A percentile compares a stretch with the other conserved stretches of the same genome.
phyloP scores from a whole-genome alignment of 2,888 invertebrate species.

The Mythimna ferrago region DNA sequence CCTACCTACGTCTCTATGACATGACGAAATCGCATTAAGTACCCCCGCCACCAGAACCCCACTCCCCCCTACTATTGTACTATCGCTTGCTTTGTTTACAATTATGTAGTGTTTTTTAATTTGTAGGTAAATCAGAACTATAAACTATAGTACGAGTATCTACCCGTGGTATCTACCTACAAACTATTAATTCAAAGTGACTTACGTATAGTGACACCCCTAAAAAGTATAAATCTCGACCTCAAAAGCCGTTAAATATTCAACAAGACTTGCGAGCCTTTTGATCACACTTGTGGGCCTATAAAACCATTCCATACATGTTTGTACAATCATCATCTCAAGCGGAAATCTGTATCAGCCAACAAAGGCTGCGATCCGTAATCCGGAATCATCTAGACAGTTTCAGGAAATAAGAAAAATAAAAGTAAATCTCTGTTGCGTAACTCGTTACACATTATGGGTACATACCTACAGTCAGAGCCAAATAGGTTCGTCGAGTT shows the following conservation, averaged over 20 bases:
- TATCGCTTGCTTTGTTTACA: too few relatives aligned
- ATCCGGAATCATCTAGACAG: constrained; percentile 69
- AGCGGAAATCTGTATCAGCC: constrained; percentile 74
- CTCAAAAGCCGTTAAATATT: constrained; percentile 74
- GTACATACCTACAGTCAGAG: neutral
- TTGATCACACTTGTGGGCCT: constrained; percentile 72
- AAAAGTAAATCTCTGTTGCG: constrained; percentile 68
- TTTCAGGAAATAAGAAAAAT: constrained; percentile 68
- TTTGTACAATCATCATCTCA: constrained; percentile 78
- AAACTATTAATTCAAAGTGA: too few relatives aligned
- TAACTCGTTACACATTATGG: constrained; percentile 46
- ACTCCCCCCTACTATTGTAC: too few relatives aligned
- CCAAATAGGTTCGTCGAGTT: neutral
- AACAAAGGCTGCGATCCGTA: constrained; percentile 55
- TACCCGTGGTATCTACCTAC: too few relatives aligned
- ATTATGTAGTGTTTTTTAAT: too few relatives aligned
- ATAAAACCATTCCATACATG: constrained; percentile 73
- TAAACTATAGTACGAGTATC: too few relatives aligned
- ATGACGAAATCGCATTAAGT: too few relatives aligned
- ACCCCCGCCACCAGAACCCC: too few relatives aligned
- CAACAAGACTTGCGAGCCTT: constrained; percentile 68
- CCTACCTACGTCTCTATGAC: too few relatives aligned
- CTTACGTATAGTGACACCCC: constrained; percentile 43
- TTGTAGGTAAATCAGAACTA: too few relatives aligned
- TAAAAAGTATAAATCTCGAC: constrained; percentile 63